These are phyloP conservation scores for Dromas ardeola DNA, from an alignment of 2,113 vertebrate species.

Conservation along the genomic window DNA sequence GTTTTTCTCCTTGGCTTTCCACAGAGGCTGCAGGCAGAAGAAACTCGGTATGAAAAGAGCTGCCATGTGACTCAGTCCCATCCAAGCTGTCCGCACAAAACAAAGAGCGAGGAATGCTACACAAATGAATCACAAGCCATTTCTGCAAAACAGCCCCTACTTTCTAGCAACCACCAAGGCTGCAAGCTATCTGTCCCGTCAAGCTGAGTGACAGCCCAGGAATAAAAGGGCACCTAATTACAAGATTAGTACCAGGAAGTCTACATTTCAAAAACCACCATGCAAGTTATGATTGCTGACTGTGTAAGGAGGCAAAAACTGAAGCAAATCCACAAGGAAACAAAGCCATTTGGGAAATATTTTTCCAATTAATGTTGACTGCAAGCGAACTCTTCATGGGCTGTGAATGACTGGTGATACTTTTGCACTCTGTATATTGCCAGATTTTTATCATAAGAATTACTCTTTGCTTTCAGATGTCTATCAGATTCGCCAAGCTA, in stretches of 20 bases:
- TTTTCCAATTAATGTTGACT: background rate
- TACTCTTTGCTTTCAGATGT: background rate
- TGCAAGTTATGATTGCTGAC: background rate
- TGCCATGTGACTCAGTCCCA: background rate
- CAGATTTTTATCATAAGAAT: background rate
- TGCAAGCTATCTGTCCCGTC: background rate
- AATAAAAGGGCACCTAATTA: background rate
- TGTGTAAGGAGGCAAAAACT: background rate
- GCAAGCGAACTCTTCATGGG: background rate
- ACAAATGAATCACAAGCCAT: background rate
- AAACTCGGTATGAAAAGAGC: background rate
- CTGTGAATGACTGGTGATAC: background rate
- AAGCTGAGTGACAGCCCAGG: background rate
- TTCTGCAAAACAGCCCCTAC: background rate
- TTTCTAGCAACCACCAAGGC: background rate
- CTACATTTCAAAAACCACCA: background rate
- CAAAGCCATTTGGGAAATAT: background rate
- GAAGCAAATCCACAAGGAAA: background rate
- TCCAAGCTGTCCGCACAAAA: background rate
- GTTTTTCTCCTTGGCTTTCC: background rate
- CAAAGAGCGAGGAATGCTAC: background rate
- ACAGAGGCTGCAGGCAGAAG: background rate
- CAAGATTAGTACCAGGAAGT: background rate
- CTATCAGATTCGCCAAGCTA: background rate
- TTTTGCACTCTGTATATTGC: background rate